phyloP scores from a whole-genome alignment of 2,113 vertebrate species.

The Pelecanoides urinatrix region DNA sequence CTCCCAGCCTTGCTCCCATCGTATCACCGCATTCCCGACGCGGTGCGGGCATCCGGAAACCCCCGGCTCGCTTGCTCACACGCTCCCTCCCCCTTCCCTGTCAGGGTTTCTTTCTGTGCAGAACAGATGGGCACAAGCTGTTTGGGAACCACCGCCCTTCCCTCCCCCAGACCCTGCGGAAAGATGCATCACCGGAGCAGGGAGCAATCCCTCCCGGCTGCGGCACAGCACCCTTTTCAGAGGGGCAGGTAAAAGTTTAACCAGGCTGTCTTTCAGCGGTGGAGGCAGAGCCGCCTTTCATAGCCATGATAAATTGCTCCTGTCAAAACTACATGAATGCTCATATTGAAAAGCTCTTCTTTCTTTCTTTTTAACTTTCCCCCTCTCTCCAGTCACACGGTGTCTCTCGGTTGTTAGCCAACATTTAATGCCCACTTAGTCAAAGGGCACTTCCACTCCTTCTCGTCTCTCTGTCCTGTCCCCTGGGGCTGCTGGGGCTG shows the following conservation, averaged over 20 bases:
- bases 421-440: conserved; percentile 76
- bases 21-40: background rate
- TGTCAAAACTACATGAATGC: conserved; percentile 80
- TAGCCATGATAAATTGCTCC: conserved; percentile 77
- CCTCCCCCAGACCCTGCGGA: background rate
- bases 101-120: conserved; percentile 55
- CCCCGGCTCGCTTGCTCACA: background rate
- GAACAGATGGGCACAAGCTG: conserved; percentile 77
- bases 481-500: conserved; percentile 46
- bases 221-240: conserved; percentile 68
- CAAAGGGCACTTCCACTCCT: conserved; percentile 69
- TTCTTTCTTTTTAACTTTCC: conserved; percentile 72
- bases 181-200: conserved; percentile 48
- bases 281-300: conserved; percentile 75
- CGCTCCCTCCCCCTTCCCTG: conserved; percentile 29
- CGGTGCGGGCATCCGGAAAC: background rate
- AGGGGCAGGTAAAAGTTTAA: conserved; percentile 94
- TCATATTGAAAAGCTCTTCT: conserved; percentile 81
- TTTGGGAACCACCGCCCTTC: conserved; percentile 20
- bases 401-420: conserved; percentile 74
- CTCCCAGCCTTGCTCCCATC: background rate
- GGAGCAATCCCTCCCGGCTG: conserved; percentile 66
- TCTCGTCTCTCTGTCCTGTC: conserved; percentile 65
- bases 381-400: conserved; percentile 69
- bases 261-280: conserved; percentile 76